These are phyloP conservation scores for Crypturellus tataupa DNA, from an alignment of 2,797 vertebrate genomes.

Conservation along the genomic window DNA sequence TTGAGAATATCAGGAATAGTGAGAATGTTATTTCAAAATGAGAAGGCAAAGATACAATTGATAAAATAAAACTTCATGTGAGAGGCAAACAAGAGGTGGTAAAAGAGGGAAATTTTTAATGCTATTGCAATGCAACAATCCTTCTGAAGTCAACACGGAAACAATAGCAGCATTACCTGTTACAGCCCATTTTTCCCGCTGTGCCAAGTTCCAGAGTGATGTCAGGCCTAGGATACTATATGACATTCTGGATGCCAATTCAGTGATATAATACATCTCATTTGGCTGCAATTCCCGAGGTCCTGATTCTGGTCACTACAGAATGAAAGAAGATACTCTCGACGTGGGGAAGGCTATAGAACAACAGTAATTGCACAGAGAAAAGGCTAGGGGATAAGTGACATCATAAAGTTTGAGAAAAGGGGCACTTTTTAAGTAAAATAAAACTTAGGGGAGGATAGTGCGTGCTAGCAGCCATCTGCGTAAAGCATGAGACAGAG, in stretches of 20 bases:
- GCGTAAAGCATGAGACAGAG: background rate
- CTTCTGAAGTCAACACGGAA: slow-evolving; percentile 69
- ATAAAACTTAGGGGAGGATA: slow-evolving; percentile 43
- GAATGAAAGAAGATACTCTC: slow-evolving; percentile 51
- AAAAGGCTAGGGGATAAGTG: background rate
- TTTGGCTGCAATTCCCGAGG: slow-evolving; percentile 33
- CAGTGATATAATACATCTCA: slow-evolving; percentile 1
- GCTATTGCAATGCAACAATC: slow-evolving; percentile 27
- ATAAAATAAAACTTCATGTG: background rate
- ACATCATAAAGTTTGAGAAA: background rate
- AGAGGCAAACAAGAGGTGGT: background rate
- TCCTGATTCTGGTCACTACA: background rate
- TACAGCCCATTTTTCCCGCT: slow-evolving; percentile 22
- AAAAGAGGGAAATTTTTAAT: slow-evolving; percentile 49
- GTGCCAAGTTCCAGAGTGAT: slow-evolving; percentile 68
- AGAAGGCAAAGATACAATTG: background rate
- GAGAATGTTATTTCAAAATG: background rate
- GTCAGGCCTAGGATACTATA: background rate
- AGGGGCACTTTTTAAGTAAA: slow-evolving; percentile 35
- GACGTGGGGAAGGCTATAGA: slow-evolving; percentile 48
- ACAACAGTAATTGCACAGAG: background rate
- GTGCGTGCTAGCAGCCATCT: background rate
- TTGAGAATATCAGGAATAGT: background rate
- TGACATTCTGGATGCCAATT: slow-evolving; percentile 61
- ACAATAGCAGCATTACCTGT: slow-evolving; percentile 74